phyloP scores from a whole-genome alignment of 1,140 invertebrate genomes.

The Dendrolimus punctatus region DNA sequence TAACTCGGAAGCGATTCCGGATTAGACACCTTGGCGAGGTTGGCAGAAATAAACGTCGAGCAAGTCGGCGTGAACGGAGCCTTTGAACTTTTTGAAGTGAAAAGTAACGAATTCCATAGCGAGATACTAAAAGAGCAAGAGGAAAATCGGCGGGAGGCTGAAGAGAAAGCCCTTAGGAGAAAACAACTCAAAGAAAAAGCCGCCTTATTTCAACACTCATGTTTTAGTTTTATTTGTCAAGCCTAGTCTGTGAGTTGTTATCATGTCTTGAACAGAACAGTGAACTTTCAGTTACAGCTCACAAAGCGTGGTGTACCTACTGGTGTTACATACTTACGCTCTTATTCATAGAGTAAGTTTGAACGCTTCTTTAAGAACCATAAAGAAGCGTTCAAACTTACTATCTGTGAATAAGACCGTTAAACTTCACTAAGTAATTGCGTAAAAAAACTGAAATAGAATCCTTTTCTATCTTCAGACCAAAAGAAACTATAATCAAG shows the following conservation, averaged over 20 bases:
- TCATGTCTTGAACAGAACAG: slow-evolving; percentile 51
- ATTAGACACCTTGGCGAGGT: slow-evolving; percentile 83
- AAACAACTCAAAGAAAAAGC: slow-evolving; percentile 88
- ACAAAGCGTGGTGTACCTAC: not conserved
- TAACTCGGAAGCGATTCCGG: slow-evolving; percentile 87
- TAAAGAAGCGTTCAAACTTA: too few species aligned
- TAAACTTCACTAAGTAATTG: too few species aligned
- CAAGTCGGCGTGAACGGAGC: slow-evolving; percentile 91
- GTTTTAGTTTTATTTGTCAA: slow-evolving; percentile 27
- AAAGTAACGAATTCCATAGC: slow-evolving; percentile 88
- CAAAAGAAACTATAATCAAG: too few species aligned
- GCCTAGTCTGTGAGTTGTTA: slow-evolving; percentile 69
- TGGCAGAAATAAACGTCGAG: slow-evolving; percentile 91
- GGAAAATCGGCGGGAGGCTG: slow-evolving; percentile 83
- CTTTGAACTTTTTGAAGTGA: slow-evolving; percentile 90
- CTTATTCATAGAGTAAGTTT: too few species aligned
- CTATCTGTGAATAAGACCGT: too few species aligned
- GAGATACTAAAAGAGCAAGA: slow-evolving; percentile 92
- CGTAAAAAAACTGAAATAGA: too few species aligned
- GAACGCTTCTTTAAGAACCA: too few species aligned
- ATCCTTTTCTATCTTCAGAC: too few species aligned
- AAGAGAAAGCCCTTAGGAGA: slow-evolving; percentile 82
- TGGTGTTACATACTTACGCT: too few species aligned
- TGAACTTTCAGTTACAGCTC: too few species aligned
- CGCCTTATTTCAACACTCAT: slow-evolving; percentile 79